A percentile compares a stretch with the other conserved stretches of the same genome.
These are phyloP conservation scores for Pao palembangensis DNA, from an alignment of 2,113 vertebrate genomes.

Conservation along the genomic window DNA sequence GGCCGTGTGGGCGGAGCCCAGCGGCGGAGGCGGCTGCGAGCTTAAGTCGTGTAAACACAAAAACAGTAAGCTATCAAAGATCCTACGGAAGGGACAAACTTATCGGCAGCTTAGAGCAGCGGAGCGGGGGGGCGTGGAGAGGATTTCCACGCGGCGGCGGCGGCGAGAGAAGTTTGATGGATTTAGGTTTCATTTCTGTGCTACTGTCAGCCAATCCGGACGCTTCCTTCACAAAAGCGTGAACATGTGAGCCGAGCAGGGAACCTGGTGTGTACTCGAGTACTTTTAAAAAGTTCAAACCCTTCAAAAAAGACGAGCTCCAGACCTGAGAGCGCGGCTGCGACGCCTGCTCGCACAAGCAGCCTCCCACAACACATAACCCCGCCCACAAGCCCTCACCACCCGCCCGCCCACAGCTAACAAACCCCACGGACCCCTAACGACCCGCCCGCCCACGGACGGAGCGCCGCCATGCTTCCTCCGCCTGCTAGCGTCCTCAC, in stretches of 20 bases:
- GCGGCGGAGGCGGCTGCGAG: constrained; percentile 41
- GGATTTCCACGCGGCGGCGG: constrained; percentile 29
- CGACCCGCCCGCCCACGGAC: too few species aligned
- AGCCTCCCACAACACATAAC: too few species aligned
- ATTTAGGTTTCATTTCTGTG: constrained; percentile 59
- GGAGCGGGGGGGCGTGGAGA: constrained; percentile 16
- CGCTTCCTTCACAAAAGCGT: constrained; percentile 40
- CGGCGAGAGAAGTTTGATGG: constrained; percentile 47
- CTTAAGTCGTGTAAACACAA: constrained; percentile 64
- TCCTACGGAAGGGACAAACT: constrained; percentile 57
- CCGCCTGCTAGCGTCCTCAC: constrained; percentile 74
- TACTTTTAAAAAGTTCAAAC: not conserved
- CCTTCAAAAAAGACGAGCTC: too few species aligned
- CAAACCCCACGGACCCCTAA: too few species aligned
- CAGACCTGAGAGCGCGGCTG: too few species aligned
- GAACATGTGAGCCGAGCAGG: constrained; percentile 3
- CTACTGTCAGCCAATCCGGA: constrained; percentile 44
- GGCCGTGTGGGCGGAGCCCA: constrained; percentile 32
- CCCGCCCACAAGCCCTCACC: too few species aligned
- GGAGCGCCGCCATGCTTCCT: constrained; percentile 44
- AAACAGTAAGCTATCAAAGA: constrained; percentile 62
- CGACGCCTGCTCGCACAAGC: too few species aligned
- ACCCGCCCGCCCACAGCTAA: too few species aligned
- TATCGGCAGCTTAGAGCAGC: constrained; percentile 66
- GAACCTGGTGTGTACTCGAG: too few species aligned